Evolutionary conservation across 2,888 invertebrate species (phyloP), one percentile per base, ranked within the genome.

Genomic region (Anorthoa munda): DNA sequence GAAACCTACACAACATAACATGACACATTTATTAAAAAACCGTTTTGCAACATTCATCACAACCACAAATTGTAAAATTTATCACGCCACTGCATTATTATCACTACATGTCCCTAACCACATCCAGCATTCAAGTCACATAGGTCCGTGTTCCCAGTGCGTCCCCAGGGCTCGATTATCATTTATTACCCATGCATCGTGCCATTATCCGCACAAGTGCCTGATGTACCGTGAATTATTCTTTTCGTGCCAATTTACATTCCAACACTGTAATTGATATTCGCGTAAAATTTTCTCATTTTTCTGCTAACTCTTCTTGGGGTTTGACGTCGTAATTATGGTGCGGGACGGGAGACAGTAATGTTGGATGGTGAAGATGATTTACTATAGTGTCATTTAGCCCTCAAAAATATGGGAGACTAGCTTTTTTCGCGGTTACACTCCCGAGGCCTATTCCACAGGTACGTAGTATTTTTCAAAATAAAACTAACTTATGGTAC

Each of bases 131-230:
- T 55, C 2, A 55, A 23, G 15, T 3, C 51, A 46, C 68, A 53
- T 46, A 69, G 63, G 31, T 71, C 70, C 48, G 0, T 59, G 82
- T 56, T 18, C 55, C 5, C 63, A 80, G 80, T 68, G 72, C 83
- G 90, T 91, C 94, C 92, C 90, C 88, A 73, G 90, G 94, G 93
- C 89, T 83, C 88, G 93, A 93, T 93, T 94, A 94, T 92, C 90
- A 91, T 91, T 92, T 91, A 94, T 93, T 94, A 92, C 92, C 82
- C 76, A 89, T 91, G 88, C 91, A 89, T 92, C 92, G 87, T 89
- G 89, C 88, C 86, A 92, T 93, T 91, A 92, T 86, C 87, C 13
- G 74, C 23, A 51, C 58, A 46, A 87, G 82, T 81, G 86, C 82
- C 80, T 81, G 83, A 85, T 86, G 78, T 74, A 74, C 79, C 68